Evolutionary conservation across 2,113 vertebrate species (phyloP).

Genomic region (Pedionomus torquatus): DNA sequence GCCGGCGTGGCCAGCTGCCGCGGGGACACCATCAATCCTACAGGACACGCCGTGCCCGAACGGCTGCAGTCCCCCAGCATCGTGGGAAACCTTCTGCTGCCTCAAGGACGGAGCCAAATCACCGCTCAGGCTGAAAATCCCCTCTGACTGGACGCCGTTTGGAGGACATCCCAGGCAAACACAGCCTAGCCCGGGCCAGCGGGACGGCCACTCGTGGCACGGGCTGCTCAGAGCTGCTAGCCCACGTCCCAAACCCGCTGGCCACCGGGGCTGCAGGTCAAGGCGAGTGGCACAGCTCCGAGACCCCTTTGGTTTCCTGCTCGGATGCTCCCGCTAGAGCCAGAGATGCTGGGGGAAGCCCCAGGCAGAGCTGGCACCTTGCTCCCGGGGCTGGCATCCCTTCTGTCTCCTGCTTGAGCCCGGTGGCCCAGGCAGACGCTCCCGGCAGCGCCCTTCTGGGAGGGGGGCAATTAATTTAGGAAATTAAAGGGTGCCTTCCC

Average conservation of each 20-base stretch:
- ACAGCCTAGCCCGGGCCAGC: background rate
- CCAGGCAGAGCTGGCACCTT: background rate
- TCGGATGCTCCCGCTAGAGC: rapidly evolving
- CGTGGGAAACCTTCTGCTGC: slow-evolving; percentile 2
- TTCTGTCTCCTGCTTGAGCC: background rate
- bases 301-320: background rate
- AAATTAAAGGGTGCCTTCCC: background rate
- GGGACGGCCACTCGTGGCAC: background rate
- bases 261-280: background rate
- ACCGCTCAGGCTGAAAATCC: slow-evolving; percentile 43
- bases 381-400: rapidly evolving
- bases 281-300: rapidly evolving
- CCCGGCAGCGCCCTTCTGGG: background rate
- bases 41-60: background rate
- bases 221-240: background rate
- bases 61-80: background rate
- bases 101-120: slow-evolving; percentile 37
- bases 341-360: background rate
- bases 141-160: background rate
- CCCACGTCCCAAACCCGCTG: rapidly evolving
- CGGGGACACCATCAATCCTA: rapidly evolving
- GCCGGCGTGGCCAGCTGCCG: rapidly evolving
- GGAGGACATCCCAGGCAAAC: slow-evolving; percentile 23
- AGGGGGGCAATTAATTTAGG: background rate
- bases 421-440: background rate